phyloP scores from a whole-genome alignment of 2,113 vertebrate genomes.

The Ophthalmolycus amberensis region DNA sequence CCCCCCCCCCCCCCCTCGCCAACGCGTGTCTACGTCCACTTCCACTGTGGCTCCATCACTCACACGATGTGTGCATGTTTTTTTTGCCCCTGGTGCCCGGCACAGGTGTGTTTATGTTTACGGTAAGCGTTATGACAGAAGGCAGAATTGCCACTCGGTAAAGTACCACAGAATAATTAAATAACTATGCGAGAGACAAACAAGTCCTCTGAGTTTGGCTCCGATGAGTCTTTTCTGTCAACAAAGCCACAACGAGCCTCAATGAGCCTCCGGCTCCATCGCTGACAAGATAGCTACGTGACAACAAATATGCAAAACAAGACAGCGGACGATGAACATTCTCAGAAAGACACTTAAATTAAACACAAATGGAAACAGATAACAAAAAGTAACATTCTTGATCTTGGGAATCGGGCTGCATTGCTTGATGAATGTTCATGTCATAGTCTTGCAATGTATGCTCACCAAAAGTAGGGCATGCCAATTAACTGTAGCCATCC shows the following conservation, averaged over 20 bases:
- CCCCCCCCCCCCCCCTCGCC: background rate
- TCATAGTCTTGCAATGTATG: slow-evolving; percentile 8
- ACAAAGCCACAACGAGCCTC: slow-evolving; percentile 21
- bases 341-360: background rate
- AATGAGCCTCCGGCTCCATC: slow-evolving; percentile 19
- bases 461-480: background rate
- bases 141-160: slow-evolving; percentile 42
- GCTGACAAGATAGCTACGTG: slow-evolving; percentile 40
- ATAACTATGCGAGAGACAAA: slow-evolving; percentile 28
- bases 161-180: slow-evolving; percentile 22
- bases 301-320: slow-evolving; percentile 37
- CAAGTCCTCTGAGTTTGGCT: slow-evolving; percentile 41
- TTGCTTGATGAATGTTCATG: slow-evolving; percentile 19
- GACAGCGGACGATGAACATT: slow-evolving; percentile 3
- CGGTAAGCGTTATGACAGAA: slow-evolving; percentile 16
- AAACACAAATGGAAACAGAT: background rate
- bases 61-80: slow-evolving; percentile 14
- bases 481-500: slow-evolving; percentile 13
- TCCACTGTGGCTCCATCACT: slow-evolving; percentile 26
- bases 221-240: slow-evolving; percentile 34
- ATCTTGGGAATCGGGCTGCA: background rate
- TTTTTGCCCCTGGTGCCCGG: background rate
- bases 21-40: slow-evolving; percentile 22
- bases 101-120: slow-evolving; percentile 53
- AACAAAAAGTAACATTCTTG: background rate